phyloP scores from a whole-genome alignment of 2,797 vertebrate genomes.

The Aplochiton taeniatus region DNA sequence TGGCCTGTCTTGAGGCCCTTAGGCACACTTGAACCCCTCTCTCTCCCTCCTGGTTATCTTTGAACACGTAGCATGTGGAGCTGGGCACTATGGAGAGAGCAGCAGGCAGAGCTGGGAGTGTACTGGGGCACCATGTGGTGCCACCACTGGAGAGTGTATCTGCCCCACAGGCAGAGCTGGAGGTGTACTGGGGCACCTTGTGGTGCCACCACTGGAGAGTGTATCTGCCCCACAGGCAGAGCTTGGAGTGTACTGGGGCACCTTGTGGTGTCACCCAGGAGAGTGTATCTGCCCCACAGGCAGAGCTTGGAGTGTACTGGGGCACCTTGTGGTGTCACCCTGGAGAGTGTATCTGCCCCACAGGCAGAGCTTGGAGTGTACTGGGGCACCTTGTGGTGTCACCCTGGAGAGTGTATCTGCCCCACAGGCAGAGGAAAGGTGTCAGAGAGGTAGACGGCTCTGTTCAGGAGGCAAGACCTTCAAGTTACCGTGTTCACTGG shows the following conservation, averaged over 20 bases:
- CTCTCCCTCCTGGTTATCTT: neutral
- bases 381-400: constrained; percentile 44
- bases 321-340: constrained; percentile 39
- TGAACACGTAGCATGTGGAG: constrained; percentile 57
- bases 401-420: constrained; percentile 58
- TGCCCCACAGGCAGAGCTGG: constrained; percentile 73
- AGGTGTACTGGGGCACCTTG: constrained; percentile 46
- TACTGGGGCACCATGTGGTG: constrained; percentile 49
- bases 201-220: constrained; percentile 46
- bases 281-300: constrained; percentile 69
- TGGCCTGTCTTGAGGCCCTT: too few relatives aligned
- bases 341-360: constrained; percentile 63
- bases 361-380: constrained; percentile 66
- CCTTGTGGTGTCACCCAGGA: constrained; percentile 40
- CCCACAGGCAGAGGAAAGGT: constrained; percentile 63
- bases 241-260: constrained; percentile 52
- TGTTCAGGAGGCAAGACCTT: too few relatives aligned
- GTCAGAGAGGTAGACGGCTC: too few relatives aligned
- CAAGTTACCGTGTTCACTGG: too few relatives aligned
- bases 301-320: constrained; percentile 59
- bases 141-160: constrained; percentile 47
- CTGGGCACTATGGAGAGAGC: constrained; percentile 60
- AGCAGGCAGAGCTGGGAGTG: constrained; percentile 68
- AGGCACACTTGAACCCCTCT: neutral
- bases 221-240: constrained; percentile 70